Percentiles rank a stretch among this genome's conserved stretches.
Evolutionary conservation across 2,113 vertebrate genomes (phyloP).

Genomic region (Riparia riparia): DNA sequence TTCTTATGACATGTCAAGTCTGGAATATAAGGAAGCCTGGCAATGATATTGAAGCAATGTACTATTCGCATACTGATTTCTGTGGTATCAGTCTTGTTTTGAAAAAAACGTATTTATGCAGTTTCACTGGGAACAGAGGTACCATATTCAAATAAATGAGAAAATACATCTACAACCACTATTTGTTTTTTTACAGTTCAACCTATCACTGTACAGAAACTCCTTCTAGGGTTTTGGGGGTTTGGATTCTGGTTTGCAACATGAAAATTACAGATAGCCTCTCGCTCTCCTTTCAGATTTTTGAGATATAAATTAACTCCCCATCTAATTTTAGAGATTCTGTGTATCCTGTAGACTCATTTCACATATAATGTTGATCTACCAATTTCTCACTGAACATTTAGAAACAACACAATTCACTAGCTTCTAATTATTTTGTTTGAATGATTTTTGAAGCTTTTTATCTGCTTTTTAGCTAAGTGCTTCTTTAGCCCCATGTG

Average conservation of each 20-base stretch:
- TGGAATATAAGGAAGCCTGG: background rate
- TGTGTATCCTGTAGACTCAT: background rate
- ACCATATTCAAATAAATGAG: background rate
- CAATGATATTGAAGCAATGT: background rate
- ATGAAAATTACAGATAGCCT: background rate
- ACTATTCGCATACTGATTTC: conserved; percentile 3
- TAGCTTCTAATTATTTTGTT: background rate
- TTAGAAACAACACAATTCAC: background rate
- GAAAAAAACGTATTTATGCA: background rate
- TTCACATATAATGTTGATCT: background rate
- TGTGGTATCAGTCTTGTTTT: background rate
- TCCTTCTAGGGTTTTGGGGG: background rate
- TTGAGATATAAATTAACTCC: background rate
- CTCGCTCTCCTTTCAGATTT: background rate
- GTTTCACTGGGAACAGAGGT: background rate
- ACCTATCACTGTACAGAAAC: background rate
- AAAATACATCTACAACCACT: background rate
- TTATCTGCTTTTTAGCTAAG: background rate
- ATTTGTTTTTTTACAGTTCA: background rate
- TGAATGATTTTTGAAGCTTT: background rate
- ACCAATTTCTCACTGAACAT: background rate
- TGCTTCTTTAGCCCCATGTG: background rate
- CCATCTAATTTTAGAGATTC: background rate
- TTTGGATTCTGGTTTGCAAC: background rate
- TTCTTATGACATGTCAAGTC: background rate